Evolutionary conservation across 2,113 vertebrate species (phyloP).

Genomic region (Tursiops truncatus): DNA sequence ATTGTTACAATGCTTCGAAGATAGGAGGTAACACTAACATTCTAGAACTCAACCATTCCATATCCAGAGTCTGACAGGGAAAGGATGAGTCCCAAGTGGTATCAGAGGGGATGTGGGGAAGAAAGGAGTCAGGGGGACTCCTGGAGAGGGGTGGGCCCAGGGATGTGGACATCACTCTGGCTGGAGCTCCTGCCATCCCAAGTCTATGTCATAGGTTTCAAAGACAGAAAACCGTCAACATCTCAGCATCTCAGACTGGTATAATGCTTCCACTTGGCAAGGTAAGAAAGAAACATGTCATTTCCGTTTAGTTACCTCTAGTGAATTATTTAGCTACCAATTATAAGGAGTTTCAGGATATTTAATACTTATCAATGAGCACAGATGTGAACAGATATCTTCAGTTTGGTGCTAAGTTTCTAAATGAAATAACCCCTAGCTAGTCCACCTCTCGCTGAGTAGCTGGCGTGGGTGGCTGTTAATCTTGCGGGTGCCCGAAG

Average conservation of each 20-base stretch:
- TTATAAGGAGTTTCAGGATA: not conserved
- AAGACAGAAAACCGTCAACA: not conserved
- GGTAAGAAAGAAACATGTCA: not conserved
- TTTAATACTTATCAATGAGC: not conserved
- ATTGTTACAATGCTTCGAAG: not conserved
- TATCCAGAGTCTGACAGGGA: too few relatives aligned
- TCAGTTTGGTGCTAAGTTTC: not conserved
- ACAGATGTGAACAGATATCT: not conserved
- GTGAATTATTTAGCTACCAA: not conserved
- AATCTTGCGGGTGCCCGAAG: not conserved
- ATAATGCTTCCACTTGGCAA: not conserved
- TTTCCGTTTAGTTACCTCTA: not conserved
- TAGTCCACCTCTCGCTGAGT: not conserved
- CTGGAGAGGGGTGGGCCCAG: not conserved
- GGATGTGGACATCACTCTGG: not conserved
- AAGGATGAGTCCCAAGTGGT: too few relatives aligned
- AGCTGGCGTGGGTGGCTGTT: fast-evolving
- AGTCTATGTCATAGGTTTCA: not conserved
- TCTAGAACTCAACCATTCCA: too few relatives aligned
- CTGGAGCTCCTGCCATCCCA: not conserved
- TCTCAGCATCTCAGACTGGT: not conserved
- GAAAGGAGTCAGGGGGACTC: not conserved
- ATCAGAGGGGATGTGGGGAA: not conserved
- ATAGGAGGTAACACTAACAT: not conserved
- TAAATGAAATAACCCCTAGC: not conserved